Conservation (phyloP, 1,140 invertebrate genomes). For the Diorhabda sublineata region DNA sequence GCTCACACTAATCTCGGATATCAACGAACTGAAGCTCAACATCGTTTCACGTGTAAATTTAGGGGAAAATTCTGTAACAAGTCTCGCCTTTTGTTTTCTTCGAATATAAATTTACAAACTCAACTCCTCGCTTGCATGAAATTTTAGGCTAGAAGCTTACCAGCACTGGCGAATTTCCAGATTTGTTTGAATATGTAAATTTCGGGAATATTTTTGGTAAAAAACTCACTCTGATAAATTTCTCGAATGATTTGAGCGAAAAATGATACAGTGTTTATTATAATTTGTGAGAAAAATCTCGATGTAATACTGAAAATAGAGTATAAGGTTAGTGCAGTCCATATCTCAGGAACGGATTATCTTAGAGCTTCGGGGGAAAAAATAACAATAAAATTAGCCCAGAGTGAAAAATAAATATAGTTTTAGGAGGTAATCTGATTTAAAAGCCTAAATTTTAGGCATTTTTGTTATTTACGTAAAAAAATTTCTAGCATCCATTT, state of each 20-base stretch:
- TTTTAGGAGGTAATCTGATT: too few relatives aligned
- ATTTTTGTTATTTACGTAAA: too few relatives aligned
- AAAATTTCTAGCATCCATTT: too few relatives aligned
- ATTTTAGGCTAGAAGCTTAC: neutral
- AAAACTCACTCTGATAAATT: neutral
- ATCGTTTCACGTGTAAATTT: neutral
- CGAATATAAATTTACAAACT: conserved; percentile 1
- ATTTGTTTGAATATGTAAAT: neutral
- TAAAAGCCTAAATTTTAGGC: too few relatives aligned
- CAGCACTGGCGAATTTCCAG: neutral
- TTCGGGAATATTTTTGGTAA: neutral
- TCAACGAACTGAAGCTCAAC: neutral
- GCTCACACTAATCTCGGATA: neutral
- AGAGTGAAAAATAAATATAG: too few relatives aligned
- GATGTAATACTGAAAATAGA: too few relatives aligned
- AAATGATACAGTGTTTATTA: too few relatives aligned
- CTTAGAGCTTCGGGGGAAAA: too few relatives aligned
- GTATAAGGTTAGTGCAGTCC: too few relatives aligned
- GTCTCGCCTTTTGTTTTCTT: neutral
- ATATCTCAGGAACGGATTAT: too few relatives aligned
- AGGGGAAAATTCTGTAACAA: neutral
- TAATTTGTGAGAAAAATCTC: too few relatives aligned
- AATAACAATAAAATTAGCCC: too few relatives aligned
- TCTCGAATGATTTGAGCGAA: neutral
- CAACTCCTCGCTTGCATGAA: neutral